Evolutionary conservation across 1,140 invertebrate species (phyloP), one percentile per base, ranked within the genome.

Genomic region (Pogonomyrmex barbatus): DNA sequence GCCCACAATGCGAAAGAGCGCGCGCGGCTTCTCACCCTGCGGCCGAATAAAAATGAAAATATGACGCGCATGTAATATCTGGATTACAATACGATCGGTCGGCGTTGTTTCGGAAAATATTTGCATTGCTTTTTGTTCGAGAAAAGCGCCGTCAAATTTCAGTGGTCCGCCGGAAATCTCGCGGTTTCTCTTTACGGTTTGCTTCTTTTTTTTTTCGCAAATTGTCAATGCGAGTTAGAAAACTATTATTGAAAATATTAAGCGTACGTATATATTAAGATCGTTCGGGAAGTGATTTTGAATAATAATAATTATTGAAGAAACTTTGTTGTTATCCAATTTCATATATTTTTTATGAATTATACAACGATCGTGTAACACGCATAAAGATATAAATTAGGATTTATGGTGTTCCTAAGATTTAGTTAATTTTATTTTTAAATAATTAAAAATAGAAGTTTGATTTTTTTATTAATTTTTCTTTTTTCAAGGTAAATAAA

Each of bases 41-140:
- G 73, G 60, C 58, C 65, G 67, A 87, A 87, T 89, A 86, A 89
- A 89, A 89, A 89, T 87, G 71, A 89, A 89, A 88, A 89, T 86
- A 88, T 88, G 52, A 75, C 68, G 75, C 73, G 70, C 10, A 56
- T 78, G 88, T 89, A 89, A 89, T 89, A 88, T 89, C 67, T 82
- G 83, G 87, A 89, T 89, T 89, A 89, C 83, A 89, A 89, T 86
- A 62, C 71, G 71, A 87, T 86, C 77, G 82, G 78, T 50, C 73
- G 54, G 50, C 56, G 42, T 77, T 70, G 52, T 63, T 65, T 60
- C 39, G 56, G 56, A 81, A 88, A 71, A 83, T 89, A 86, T 89
- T 89, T 87, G 58, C 78, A 65, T 73, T 77, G 65, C 52, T 87
- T 87, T 73, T 42, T 45, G n/a, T 42, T 47, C 52, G 47, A 54